These are phyloP conservation scores for Melanostigma gelatinosum DNA, from an alignment of 2,113 vertebrate species.

Conservation along the genomic window DNA sequence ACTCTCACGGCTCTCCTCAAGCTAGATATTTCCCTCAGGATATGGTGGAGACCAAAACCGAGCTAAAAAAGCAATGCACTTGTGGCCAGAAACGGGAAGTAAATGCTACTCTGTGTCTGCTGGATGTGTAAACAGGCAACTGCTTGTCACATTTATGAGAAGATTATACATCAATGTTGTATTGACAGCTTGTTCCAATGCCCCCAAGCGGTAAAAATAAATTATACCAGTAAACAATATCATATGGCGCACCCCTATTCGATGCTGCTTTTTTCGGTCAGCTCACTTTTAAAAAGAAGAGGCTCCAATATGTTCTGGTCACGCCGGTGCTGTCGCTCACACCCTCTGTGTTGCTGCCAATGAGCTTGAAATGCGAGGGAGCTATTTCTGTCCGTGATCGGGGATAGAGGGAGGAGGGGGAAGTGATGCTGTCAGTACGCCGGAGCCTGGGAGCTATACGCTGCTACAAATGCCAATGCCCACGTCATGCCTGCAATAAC, in stretches of 20 bases:
- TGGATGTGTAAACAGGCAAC: background rate
- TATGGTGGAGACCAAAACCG: background rate
- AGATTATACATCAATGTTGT: background rate
- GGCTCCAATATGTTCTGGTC: background rate
- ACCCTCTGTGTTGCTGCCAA: constrained; percentile 22
- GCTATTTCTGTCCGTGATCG: constrained; percentile 60
- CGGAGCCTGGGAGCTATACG: constrained; percentile 35
- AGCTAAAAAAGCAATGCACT: background rate
- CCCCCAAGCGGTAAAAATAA: background rate
- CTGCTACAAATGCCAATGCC: constrained; percentile 27
- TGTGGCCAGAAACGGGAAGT: background rate
- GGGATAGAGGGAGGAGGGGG: constrained; percentile 14
- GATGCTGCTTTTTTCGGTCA: background rate
- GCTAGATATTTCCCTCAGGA: background rate
- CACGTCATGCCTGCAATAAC: constrained; percentile 28
- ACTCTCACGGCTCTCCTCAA: background rate
- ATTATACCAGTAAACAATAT: background rate
- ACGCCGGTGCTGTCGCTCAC: constrained; percentile 17
- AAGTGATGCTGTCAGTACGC: constrained; percentile 3
- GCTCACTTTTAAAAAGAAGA: background rate
- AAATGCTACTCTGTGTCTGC: background rate
- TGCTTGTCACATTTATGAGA: background rate
- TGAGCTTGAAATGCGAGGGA: constrained; percentile 48
- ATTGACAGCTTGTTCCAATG: background rate
- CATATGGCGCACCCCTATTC: background rate